Evolutionary conservation across 2,113 vertebrate species (phyloP).

Genomic region (Sturnus vulgaris): DNA sequence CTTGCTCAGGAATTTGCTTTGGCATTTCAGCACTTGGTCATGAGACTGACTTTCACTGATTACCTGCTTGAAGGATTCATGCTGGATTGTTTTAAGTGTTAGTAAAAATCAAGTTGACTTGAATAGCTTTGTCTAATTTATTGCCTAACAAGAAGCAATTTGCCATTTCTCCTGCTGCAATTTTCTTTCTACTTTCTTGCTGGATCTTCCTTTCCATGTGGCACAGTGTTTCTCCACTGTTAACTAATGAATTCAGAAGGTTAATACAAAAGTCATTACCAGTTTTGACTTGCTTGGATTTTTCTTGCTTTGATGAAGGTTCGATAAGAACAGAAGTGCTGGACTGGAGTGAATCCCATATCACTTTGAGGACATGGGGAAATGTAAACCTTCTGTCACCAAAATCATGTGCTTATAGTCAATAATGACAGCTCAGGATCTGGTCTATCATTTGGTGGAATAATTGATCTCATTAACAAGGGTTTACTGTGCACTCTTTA

Average conservation of each 20-base stretch:
- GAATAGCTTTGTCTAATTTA: background rate
- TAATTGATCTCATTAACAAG: background rate
- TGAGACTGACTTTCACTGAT: background rate
- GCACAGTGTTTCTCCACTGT: background rate
- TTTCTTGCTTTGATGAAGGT: background rate
- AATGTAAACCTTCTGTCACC: background rate
- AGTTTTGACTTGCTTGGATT: background rate
- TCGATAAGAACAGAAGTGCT: background rate
- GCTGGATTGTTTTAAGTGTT: background rate
- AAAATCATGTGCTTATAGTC: background rate
- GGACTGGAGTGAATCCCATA: background rate
- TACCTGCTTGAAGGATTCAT: background rate
- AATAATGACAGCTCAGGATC: background rate
- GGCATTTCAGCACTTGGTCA: constrained; percentile 19
- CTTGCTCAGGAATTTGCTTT: background rate
- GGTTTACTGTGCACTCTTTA: background rate
- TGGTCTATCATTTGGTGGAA: background rate
- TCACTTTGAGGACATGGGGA: background rate
- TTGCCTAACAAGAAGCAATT: background rate
- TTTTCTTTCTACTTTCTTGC: background rate
- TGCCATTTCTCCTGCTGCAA: background rate
- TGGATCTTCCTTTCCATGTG: background rate
- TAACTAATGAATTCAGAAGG: background rate
- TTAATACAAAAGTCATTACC: background rate
- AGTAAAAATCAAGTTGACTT: background rate